phyloP scores from a whole-genome alignment of 2,797 vertebrate genomes.

The Huso huso region DNA sequence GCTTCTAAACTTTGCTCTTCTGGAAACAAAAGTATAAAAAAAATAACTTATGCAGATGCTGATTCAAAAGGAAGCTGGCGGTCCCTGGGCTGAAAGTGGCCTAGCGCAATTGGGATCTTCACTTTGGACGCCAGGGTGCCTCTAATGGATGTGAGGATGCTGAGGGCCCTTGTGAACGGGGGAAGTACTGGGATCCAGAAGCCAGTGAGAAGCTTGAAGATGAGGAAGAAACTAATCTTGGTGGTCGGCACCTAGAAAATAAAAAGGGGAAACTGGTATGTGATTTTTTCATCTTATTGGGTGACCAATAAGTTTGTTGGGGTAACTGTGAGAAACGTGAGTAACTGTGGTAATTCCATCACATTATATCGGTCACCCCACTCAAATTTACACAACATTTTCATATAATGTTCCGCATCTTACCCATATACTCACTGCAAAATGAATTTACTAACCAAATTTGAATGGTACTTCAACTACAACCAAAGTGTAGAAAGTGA shows the following conservation, averaged over 20 bases:
- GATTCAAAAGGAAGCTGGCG: not conserved
- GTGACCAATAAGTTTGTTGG: too few species aligned
- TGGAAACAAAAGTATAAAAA: not conserved
- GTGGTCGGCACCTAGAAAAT: conserved; percentile 59
- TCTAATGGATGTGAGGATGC: conserved; percentile 41
- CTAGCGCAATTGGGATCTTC: not conserved
- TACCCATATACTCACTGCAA: too few species aligned
- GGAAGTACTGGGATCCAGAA: conserved; percentile 46
- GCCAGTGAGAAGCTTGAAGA: conserved; percentile 63
- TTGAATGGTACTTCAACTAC: too few species aligned
- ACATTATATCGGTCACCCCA: too few species aligned
- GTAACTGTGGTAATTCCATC: too few species aligned
- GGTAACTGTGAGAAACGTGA: too few species aligned
- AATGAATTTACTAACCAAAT: too few species aligned
- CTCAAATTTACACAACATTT: too few species aligned
- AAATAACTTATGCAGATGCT: conserved; percentile 3
- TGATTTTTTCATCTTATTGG: too few species aligned
- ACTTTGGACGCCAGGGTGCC: not conserved
- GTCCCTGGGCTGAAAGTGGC: not conserved
- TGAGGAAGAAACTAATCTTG: conserved; percentile 64
- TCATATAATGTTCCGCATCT: too few species aligned
- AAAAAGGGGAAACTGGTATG: conserved; percentile 28
- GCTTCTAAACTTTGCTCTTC: not conserved
- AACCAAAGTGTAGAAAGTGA: too few species aligned
- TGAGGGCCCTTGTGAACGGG: conserved; percentile 61